Base-by-base conservation (phyloP, 2,113 vertebrate species). In the Xenopus borealis region DNA sequence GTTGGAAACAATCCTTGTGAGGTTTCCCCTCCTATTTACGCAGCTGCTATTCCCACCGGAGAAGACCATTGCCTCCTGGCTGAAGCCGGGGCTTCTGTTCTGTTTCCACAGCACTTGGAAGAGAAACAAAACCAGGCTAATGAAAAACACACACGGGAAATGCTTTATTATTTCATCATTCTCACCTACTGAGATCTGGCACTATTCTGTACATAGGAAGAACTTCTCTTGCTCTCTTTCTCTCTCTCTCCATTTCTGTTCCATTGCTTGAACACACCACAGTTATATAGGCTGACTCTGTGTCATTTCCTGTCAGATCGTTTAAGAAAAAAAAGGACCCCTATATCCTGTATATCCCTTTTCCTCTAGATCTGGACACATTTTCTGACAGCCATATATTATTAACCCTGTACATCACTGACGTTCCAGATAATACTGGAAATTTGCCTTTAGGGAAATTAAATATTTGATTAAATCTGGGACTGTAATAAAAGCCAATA, bases 71-170 rank as follows among this genome's bases (percentile, higher is more conserved):
- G 84, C 90, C 91, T 91, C 88, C 85, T 80, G 85, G 86, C 89
- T 94, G 83, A 87, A 92, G 87, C 89, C 82, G 86, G 91, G 93
- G 92, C 95, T 94, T 94, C 93, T 94, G 93, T 91, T 94, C 93
- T 95, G 90, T 96, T 95, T 95, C 95, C 92, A 93, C 92, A 92
- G 94, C 92, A 94, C 93, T 95, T 96, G 94, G 94, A 95, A 95
- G 94, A 93, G 95, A 95, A 97, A 94, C 91, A 94, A 96, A 96
- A 94, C 86, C 90, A 85, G 80, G 78, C 94, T 98, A 98, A 99
- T 98, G 96, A 98, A 98, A 98, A 97, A 96, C 95, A 97, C 94
- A 96, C 94, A 95, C 93, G 92, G 95, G 96, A 98, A 98, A 96
- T 94, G 92, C 95, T 93, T 96, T 96, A 96, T 97, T 95, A 96